These are phyloP conservation scores for Rallus limicola DNA, from an alignment of 2,113 vertebrate genomes.

Conservation along the genomic window DNA sequence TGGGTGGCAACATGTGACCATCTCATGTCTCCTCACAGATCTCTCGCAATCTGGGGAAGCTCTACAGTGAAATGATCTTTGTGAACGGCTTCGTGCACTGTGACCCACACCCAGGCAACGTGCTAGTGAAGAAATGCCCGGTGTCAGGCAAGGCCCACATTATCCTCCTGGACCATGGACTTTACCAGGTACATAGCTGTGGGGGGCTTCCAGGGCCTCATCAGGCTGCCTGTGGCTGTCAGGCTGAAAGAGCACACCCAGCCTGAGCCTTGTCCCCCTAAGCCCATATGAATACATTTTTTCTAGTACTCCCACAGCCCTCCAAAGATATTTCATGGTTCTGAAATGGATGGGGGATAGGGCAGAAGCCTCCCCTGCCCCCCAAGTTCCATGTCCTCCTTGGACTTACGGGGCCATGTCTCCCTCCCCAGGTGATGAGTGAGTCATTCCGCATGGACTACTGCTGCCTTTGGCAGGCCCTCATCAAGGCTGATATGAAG, in stretches of 20 bases:
- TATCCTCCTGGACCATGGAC: slow-evolving; percentile 92
- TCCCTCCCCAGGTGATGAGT: slow-evolving; percentile 79
- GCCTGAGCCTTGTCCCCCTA: background rate
- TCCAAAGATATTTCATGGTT: background rate
- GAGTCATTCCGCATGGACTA: slow-evolving; percentile 91
- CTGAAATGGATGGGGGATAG: background rate
- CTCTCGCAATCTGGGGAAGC: slow-evolving; percentile 88
- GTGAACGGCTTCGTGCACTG: slow-evolving; percentile 97
- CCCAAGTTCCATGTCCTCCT: rapidly evolving
- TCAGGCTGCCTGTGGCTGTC: background rate
- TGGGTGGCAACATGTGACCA: background rate
- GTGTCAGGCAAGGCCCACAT: slow-evolving; percentile 83
- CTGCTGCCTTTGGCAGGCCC: slow-evolving; percentile 92
- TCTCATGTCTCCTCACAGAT: slow-evolving; percentile 77
- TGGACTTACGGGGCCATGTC: background rate
- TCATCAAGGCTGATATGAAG: slow-evolving; percentile 88
- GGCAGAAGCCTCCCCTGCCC: background rate
- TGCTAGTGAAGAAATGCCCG: slow-evolving; percentile 87
- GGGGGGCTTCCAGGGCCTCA: background rate
- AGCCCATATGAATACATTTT: background rate
- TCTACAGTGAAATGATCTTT: slow-evolving; percentile 99
- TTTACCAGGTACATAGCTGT: slow-evolving; percentile 88
- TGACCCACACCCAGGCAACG: slow-evolving; percentile 94
- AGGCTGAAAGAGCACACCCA: background rate
- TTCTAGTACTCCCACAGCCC: background rate